phyloP scores from a whole-genome alignment of 2,113 vertebrate species.

The Chunga burmeisteri region DNA sequence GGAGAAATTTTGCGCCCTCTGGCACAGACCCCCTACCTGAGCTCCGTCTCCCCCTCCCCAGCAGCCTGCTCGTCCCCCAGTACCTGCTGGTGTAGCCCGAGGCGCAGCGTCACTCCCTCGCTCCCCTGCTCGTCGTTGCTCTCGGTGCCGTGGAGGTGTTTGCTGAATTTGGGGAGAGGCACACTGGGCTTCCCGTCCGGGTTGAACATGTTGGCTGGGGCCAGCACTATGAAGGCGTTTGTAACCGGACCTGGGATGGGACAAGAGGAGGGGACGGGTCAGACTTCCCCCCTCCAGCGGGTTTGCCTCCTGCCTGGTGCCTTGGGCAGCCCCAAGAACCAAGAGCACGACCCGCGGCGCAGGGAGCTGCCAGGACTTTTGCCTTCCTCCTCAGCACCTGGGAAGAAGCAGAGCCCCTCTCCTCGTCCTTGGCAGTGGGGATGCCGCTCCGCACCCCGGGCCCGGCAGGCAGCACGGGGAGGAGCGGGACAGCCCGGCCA shows the following conservation, averaged over 20 bases:
- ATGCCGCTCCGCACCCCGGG: too few species aligned
- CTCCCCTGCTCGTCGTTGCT: slow-evolving; percentile 71
- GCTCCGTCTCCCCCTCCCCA: accelerated
- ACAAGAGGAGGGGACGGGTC: not conserved
- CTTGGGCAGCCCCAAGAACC: not conserved
- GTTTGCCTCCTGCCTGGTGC: not conserved
- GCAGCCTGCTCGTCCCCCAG: accelerated
- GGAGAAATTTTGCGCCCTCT: not conserved
- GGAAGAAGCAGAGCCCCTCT: too few species aligned
- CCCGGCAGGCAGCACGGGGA: not conserved
- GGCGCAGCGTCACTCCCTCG: slow-evolving; percentile 81
- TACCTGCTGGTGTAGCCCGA: slow-evolving; percentile 85
- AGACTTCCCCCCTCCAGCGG: accelerated
- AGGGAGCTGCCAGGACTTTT: not conserved
- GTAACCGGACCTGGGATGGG: slow-evolving; percentile 83
- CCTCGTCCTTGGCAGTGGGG: too few species aligned
- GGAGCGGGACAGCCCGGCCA: accelerated
- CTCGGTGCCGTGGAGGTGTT: slow-evolving; percentile 82
- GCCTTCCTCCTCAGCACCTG: not conserved
- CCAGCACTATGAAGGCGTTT: slow-evolving; percentile 85
- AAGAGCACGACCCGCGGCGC: accelerated
- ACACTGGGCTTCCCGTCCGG: slow-evolving; percentile 85
- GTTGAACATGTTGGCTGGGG: slow-evolving; percentile 90
- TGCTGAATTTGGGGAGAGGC: slow-evolving; percentile 88
- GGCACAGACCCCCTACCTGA: accelerated